Base-by-base conservation (phyloP, 2,797 vertebrate species). In the Podargus strigoides region DNA sequence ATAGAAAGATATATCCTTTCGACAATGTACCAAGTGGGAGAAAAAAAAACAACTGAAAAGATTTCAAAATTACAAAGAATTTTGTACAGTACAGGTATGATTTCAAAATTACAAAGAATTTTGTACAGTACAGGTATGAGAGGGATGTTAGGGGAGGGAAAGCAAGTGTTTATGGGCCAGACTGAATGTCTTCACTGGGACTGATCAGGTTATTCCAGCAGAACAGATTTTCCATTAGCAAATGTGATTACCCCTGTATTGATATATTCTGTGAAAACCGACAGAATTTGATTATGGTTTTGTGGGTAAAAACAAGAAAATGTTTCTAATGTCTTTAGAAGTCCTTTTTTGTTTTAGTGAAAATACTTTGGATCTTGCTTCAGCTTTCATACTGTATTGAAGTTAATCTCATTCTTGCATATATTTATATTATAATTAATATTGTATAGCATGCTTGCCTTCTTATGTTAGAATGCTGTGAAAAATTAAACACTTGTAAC, bases 241-340 rank as follows among this genome's bases (percentile, higher is more conserved):
- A 94, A 95, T 85, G 37, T 56, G 41, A 75, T 96, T 94, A 88
- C 16, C 26, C 94, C n/a, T 47, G 4, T 81, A 84, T 60, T 59
- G 67, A 84, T 88, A 62, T 39, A 78, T 79, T 86, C 30, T 59
- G 34, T 81, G 60, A 68, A 89, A 88, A 86, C 22, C 53, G 32
- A 58, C 12, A 39, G n/a, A 76, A 84, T 78, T 83, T 76, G 32
- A 87, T 87, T 90, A 89, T 14, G 15, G 15, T 76, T 90, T 89
- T 47, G 16, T 19, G 23, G 34, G 4, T 13, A n/a, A 90, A 87
- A 89, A n/a, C 16, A 73, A 82, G 11, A 55, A 87, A 70, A 82
- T 59, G 2, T 64, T 91, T 88, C 39, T 87, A 52, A 69, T 37
- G 34, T 55, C 26, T 34, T 75, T 75, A 88, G 44, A 87, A 89